Evolutionary conservation across 1,140 invertebrate species (phyloP).

Genomic region (Penaeus indicus): DNA sequence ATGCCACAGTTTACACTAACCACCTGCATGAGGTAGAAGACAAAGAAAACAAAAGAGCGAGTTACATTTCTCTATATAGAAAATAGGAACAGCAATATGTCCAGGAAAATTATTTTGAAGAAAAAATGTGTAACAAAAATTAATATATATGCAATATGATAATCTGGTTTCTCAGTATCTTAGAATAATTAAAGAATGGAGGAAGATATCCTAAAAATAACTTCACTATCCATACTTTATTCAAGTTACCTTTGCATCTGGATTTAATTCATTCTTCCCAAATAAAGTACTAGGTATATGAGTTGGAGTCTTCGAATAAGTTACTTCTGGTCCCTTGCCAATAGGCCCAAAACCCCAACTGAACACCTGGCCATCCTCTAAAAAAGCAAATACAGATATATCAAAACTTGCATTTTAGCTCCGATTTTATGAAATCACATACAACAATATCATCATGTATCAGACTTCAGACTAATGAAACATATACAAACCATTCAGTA

Average conservation of each 20-base stretch:
- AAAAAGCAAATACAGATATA: constrained; percentile 64
- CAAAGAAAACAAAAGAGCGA: background rate
- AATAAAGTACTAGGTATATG: constrained; percentile 85
- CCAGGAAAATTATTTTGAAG: background rate
- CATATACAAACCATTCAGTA: constrained; percentile 80
- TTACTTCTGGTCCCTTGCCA: constrained; percentile 86
- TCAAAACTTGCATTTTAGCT: constrained; percentile 58
- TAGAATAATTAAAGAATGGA: background rate
- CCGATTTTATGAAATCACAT: constrained; percentile 58
- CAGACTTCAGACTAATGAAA: background rate
- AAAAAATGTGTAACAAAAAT: background rate
- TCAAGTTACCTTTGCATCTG: constrained; percentile 75
- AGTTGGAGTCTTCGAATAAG: constrained; percentile 77
- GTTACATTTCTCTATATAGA: background rate
- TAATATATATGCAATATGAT: background rate
- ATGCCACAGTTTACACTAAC: constrained; percentile 78
- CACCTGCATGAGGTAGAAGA: constrained; percentile 46
- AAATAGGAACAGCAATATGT: background rate
- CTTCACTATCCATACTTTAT: constrained; percentile 70
- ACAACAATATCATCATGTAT: background rate
- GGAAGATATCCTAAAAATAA: background rate
- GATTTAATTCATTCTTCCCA: constrained; percentile 85
- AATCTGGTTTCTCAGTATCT: background rate
- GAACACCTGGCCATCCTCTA: constrained; percentile 86
- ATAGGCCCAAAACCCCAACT: constrained; percentile 95